These are phyloP conservation scores for Crotalus tigris DNA, from an alignment of 2,113 vertebrate genomes.

Conservation along the genomic window DNA sequence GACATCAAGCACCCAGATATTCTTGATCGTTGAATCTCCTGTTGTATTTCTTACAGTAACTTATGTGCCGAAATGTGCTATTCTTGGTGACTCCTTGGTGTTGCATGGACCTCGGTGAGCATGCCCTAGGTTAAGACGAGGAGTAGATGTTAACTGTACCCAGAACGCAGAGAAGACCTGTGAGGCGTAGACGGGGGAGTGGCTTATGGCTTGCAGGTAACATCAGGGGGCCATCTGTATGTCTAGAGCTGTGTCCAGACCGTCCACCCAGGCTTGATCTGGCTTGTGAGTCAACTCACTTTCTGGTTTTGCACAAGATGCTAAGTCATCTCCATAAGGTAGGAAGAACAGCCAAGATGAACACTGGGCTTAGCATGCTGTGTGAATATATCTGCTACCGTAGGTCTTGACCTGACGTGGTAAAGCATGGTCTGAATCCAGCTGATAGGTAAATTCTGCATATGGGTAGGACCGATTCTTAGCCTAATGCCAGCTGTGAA, in stretches of 20 bases:
- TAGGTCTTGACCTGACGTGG: neutral
- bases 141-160: constrained; percentile 65
- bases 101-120: constrained; percentile 79
- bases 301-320: neutral
- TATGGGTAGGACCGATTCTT: constrained; percentile 12
- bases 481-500: constrained; percentile 20
- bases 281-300: neutral
- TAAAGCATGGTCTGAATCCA: neutral
- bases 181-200: neutral
- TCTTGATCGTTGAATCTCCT: constrained; percentile 50
- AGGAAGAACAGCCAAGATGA: neutral
- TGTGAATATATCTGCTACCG: neutral
- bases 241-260: neutral
- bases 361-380: neutral
- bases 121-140: constrained; percentile 68
- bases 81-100: constrained; percentile 64
- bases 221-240: neutral
- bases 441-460: neutral
- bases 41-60: constrained; percentile 35
- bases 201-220: neutral
- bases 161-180: constrained; percentile 68
- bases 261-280: neutral
- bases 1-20: constrained; percentile 53
- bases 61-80: constrained; percentile 56
- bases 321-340: neutral